Conservation (phyloP, 2,888 invertebrate genomes). For the Apodemia duryi region DNA sequence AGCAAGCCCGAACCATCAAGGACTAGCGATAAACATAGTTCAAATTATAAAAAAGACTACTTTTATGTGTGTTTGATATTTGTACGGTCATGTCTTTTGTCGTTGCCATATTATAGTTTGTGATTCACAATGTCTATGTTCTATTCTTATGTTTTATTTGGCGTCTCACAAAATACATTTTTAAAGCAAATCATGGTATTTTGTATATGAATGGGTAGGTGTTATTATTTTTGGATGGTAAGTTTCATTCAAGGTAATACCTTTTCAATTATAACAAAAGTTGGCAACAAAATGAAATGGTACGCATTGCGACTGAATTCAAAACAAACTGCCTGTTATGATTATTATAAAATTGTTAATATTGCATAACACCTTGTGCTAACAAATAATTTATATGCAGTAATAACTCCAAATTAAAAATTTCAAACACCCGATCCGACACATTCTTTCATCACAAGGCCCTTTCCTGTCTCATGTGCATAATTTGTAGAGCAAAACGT, state of each 20-base stretch:
- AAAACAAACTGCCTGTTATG: background rate
- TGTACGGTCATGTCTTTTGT: background rate
- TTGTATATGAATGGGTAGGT: background rate
- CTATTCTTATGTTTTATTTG: background rate
- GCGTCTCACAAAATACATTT: background rate
- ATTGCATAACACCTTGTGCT: background rate
- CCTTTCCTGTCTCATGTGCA: no score
- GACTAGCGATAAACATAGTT: no score
- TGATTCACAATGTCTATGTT: background rate
- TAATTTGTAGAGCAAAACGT: no score
- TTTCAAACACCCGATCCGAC: no score
- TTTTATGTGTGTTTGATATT: background rate
- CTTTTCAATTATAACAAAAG: constrained; percentile 6
- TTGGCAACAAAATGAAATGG: background rate
- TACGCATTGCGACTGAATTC: constrained; percentile 4
- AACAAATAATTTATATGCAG: no score
- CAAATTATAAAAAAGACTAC: no score
- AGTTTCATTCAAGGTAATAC: background rate
- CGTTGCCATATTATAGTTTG: background rate
- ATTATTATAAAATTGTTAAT: background rate
- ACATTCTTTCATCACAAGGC: no score
- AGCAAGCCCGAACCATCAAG: no score
- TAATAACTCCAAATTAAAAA: no score
- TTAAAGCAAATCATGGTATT: background rate
- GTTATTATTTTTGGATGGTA: constrained; percentile 5